These are phyloP conservation scores for Hassar affinis DNA, from an alignment of 2,113 vertebrate species.

Conservation along the genomic window DNA sequence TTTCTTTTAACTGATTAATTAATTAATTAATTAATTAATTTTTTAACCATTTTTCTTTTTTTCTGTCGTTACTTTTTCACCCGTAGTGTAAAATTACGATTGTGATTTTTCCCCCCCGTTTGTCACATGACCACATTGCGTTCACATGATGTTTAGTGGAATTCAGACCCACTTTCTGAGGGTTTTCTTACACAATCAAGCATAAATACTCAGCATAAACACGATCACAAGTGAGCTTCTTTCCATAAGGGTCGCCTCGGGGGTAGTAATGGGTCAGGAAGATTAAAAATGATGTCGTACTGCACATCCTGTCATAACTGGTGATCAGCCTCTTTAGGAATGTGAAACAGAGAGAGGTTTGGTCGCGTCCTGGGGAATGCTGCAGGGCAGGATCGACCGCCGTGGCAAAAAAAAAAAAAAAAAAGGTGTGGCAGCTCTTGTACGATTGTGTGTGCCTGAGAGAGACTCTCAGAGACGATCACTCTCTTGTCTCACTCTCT, in stretches of 20 bases:
- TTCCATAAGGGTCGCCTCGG: background rate
- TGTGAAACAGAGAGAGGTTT: conserved; percentile 34
- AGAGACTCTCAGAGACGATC: too few species aligned
- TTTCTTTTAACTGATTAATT: background rate
- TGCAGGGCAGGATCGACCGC: conserved; percentile 18
- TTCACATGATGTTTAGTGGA: background rate
- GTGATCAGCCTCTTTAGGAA: conserved; percentile 8
- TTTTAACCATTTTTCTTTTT: background rate
- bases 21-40: background rate
- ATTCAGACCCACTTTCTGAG: background rate
- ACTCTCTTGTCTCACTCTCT: background rate
- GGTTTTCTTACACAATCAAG: background rate
- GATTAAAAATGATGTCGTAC: background rate
- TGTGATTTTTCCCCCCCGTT: background rate
- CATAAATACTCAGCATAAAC: background rate
- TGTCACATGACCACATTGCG: background rate
- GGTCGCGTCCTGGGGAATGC: conserved; percentile 30
- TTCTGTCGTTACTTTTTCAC: too few species aligned
- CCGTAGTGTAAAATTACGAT: too few species aligned
- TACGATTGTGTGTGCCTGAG: background rate
- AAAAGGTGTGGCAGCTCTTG: conserved; percentile 28
- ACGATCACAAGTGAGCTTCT: background rate
- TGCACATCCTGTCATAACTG: background rate
- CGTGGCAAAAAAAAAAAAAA: background rate
- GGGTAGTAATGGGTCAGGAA: background rate